Conservation (phyloP, 2,888 invertebrate genomes). For the Phania funesta region DNA sequence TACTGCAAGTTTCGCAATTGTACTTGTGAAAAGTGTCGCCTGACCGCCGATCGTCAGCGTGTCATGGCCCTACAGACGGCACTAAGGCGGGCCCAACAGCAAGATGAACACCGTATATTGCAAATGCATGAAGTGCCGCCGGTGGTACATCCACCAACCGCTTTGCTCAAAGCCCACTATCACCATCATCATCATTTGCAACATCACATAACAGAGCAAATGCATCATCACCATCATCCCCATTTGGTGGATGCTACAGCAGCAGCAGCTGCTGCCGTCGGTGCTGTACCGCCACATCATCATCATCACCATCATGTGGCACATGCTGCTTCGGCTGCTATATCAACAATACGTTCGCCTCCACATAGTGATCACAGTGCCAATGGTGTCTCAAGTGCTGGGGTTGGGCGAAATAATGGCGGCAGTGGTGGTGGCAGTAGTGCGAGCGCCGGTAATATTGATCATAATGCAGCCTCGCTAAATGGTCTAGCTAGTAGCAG, state of each 20-base stretch:
- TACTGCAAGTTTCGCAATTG: slow-evolving; percentile 93
- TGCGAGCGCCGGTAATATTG: slow-evolving; percentile 62
- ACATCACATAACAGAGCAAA: slow-evolving; percentile 81
- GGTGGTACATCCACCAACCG: slow-evolving; percentile 72
- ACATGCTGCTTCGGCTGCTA: slow-evolving; percentile 59
- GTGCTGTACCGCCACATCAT: slow-evolving; percentile 66
- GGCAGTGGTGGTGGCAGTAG: slow-evolving; percentile 60
- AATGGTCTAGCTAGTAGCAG: slow-evolving; percentile 77
- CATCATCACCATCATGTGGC: slow-evolving; percentile 52
- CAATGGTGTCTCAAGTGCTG: slow-evolving; percentile 63
- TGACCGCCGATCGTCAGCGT: slow-evolving; percentile 92
- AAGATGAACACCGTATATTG: slow-evolving; percentile 86
- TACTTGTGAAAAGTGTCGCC: slow-evolving; percentile 91
- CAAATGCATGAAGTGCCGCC: slow-evolving; percentile 82
- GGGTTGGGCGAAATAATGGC: slow-evolving; percentile 15
- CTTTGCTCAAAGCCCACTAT: slow-evolving; percentile 74
- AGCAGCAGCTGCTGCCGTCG: slow-evolving; percentile 70
- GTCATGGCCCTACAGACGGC: slow-evolving; percentile 96
- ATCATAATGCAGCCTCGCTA: slow-evolving; percentile 50
- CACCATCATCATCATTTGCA: slow-evolving; percentile 78
- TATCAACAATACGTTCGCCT: slow-evolving; percentile 72
- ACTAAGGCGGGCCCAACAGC: slow-evolving; percentile 89
- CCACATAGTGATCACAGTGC: slow-evolving; percentile 69
- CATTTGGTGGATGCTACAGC: slow-evolving; percentile 69
- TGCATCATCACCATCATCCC: slow-evolving; percentile 76